Percentiles rank a stretch among this genome's conserved stretches.
phyloP scores from a whole-genome alignment of 2,888 invertebrate species.

The Euzophera pinguis region DNA sequence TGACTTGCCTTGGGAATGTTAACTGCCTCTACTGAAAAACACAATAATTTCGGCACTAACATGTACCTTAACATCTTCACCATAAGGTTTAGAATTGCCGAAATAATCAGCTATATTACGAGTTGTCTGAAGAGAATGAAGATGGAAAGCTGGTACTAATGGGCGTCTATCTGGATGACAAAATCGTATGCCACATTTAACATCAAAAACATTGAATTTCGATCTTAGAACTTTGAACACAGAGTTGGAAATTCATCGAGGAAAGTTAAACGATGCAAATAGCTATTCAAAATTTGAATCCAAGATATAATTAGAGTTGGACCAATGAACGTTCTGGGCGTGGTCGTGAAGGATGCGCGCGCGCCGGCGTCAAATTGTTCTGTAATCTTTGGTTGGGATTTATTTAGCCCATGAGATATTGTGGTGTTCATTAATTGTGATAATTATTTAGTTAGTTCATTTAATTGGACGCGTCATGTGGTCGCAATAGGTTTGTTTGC shows the following conservation, averaged over 20 bases:
- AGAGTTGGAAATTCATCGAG: constrained; percentile 31
- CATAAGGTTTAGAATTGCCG: constrained; percentile 35
- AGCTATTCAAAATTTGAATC: constrained; percentile 55
- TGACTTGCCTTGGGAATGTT: constrained; percentile 59
- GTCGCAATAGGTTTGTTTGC: constrained; percentile 25
- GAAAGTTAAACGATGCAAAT: constrained; percentile 70
- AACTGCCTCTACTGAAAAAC: constrained; percentile 66
- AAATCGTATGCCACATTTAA: constrained; percentile 52
- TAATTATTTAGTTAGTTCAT: constrained; percentile 75
- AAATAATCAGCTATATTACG: neutral
- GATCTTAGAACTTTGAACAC: constrained; percentile 8
- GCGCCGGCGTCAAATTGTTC: constrained; percentile 26
- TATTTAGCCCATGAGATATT: constrained; percentile 70
- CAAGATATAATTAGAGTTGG: constrained; percentile 70
- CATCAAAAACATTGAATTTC: constrained; percentile 14
- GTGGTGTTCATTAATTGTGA: constrained; percentile 70
- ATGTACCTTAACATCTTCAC: constrained; percentile 20
- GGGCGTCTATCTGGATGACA: constrained; percentile 75
- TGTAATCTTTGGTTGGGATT: constrained; percentile 47
- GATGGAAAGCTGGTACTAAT: constrained; percentile 71
- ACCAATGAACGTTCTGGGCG: constrained; percentile 68
- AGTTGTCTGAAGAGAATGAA: constrained; percentile 64
- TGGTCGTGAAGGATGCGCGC: constrained; percentile 44
- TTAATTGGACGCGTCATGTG: constrained; percentile 70
- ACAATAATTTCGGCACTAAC: constrained; percentile 36